Evolutionary conservation across 2,888 invertebrate genomes (phyloP).

Genomic region (Rhogogaster chlorosoma): DNA sequence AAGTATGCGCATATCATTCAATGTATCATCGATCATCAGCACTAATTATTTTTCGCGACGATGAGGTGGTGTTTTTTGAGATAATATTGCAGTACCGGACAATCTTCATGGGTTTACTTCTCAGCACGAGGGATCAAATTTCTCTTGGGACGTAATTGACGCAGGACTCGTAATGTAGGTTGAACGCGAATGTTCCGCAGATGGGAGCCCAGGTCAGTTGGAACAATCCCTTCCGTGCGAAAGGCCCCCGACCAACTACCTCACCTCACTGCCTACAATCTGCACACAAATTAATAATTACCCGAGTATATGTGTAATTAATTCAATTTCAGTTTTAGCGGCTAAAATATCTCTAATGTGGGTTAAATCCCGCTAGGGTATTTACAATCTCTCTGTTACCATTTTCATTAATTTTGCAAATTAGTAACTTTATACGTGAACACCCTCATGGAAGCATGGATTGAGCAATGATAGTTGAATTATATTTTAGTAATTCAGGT

Average conservation of each 20-base stretch:
- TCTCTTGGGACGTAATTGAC: slow-evolving; percentile 26
- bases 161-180: not conserved
- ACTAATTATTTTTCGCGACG: not conserved
- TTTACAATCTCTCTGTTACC: slow-evolving; percentile 32
- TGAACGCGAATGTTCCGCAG: slow-evolving; percentile 27
- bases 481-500: not conserved
- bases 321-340: slow-evolving; percentile 49
- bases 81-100: not conserved
- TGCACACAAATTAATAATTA: slow-evolving; percentile 49
- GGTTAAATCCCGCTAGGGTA: slow-evolving; percentile 50
- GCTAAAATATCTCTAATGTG: slow-evolving; percentile 50
- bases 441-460: not conserved
- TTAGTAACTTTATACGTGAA: slow-evolving; percentile 3
- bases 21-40: not conserved
- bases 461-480: not conserved
- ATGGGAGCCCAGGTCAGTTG: slow-evolving; percentile 23
- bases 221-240: slow-evolving; percentile 36
- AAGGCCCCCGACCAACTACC: not conserved
- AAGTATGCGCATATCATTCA: not conserved
- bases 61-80: not conserved
- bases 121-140: not conserved
- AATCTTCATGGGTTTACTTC: not conserved
- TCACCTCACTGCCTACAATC: slow-evolving; percentile 40
- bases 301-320: slow-evolving; percentile 44
- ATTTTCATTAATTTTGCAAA: slow-evolving; percentile 33